phyloP scores from a whole-genome alignment of 2,888 invertebrate species.

The Deilephila elpenor region DNA sequence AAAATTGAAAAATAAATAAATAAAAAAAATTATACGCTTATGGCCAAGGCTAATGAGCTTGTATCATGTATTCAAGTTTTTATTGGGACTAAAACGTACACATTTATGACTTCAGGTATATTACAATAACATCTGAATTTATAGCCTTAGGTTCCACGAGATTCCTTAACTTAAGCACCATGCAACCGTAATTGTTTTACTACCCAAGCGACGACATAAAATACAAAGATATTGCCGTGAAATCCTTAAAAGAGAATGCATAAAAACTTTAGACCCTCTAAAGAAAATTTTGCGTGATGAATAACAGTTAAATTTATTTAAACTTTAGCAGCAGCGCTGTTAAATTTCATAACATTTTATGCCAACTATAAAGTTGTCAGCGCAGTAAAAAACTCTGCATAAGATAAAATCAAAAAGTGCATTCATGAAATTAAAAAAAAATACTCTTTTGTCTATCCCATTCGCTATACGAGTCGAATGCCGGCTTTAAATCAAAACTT shows the following conservation, averaged over 20 bases:
- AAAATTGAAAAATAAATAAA: too few species aligned
- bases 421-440: conserved; percentile 50
- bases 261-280: conserved; percentile 18
- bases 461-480: conserved; percentile 67
- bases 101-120: too few species aligned
- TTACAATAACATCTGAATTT: too few species aligned
- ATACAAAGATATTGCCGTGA: conserved; percentile 7
- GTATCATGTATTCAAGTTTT: too few species aligned
- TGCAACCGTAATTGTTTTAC: background rate
- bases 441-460: conserved; percentile 57
- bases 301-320: conserved; percentile 9
- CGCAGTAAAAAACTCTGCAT: conserved; percentile 35
- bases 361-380: conserved; percentile 32
- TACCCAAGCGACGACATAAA: background rate
- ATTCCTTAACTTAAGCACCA: background rate
- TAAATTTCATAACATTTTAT: conserved; percentile 19
- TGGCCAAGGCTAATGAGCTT: too few species aligned
- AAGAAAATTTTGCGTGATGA: conserved; percentile 18
- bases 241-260: conserved; percentile 16
- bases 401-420: conserved; percentile 58
- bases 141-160: too few species aligned
- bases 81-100: too few species aligned
- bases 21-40: too few species aligned
- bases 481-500: conserved; percentile 76
- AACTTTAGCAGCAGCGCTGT: background rate